Evolutionary conservation across 2,113 vertebrate species (phyloP).

Genomic region (Phaetusa simplex): DNA sequence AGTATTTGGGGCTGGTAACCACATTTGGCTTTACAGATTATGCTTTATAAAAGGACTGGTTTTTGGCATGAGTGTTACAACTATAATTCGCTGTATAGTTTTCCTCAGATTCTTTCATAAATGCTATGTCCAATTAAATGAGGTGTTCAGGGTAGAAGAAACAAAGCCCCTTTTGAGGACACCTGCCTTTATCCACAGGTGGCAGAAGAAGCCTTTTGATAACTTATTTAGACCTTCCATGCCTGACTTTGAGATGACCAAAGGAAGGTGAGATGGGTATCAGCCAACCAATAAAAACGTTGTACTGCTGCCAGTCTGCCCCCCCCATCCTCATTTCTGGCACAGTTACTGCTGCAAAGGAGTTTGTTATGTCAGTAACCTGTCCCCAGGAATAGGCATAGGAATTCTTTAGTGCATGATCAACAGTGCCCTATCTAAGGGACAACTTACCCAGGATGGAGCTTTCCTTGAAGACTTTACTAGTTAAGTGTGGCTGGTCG

Average conservation of each 20-base stretch:
- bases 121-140: background rate
- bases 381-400: background rate
- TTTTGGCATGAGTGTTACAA: background rate
- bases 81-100: background rate
- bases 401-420: background rate
- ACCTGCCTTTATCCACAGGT: background rate
- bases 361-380: background rate
- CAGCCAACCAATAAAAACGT: background rate
- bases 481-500: background rate
- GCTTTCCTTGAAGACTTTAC: background rate
- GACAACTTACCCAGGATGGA: background rate
- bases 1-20: background rate
- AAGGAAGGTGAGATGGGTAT: background rate
- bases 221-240: background rate
- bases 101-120: background rate
- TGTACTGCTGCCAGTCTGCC: background rate
- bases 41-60: background rate
- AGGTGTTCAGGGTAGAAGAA: background rate
- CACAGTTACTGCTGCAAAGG: background rate
- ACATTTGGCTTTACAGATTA: background rate
- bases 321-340: background rate
- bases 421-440: background rate
- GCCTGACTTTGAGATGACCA: background rate
- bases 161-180: background rate
- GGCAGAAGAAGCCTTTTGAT: background rate